Percentiles rank a stretch among this genome's conserved stretches.
Evolutionary conservation across 1,140 invertebrate species (phyloP).

Genomic region (Daktulosphaira vitifoliae): DNA sequence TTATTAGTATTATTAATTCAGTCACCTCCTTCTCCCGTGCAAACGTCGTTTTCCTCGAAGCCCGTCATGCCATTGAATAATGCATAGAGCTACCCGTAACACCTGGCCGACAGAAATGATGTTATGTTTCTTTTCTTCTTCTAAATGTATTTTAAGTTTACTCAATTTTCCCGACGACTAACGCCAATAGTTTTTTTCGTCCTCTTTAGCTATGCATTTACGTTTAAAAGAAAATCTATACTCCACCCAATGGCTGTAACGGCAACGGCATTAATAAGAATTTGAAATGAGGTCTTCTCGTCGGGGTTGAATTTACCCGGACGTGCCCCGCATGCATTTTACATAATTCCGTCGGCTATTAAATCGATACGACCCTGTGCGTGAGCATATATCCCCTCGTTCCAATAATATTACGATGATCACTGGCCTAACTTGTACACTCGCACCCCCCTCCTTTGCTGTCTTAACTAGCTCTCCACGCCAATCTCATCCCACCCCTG

Average conservation of each 20-base stretch:
- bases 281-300: slow-evolving; percentile 22
- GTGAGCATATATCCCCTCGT: not conserved
- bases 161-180: too few species aligned
- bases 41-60: slow-evolving; percentile 10
- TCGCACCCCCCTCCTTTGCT: not conserved
- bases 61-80: slow-evolving; percentile 20
- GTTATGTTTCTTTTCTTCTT: too few species aligned
- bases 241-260: too few species aligned
- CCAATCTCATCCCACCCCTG: too few species aligned
- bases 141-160: too few species aligned
- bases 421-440: too few species aligned
- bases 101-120: slow-evolving; percentile 16
- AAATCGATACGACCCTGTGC: slow-evolving; percentile 21
- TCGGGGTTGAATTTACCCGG: slow-evolving; percentile 24
- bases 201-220: too few species aligned
- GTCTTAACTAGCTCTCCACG: too few species aligned
- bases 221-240: too few species aligned
- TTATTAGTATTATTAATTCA: not conserved
- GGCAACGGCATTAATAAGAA: slow-evolving; percentile 13
- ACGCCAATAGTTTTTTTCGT: too few species aligned
- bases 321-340: slow-evolving; percentile 33
- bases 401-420: not conserved
- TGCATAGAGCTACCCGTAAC: slow-evolving; percentile 26
- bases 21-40: not conserved
- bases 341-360: slow-evolving; percentile 29